Conservation (phyloP, 2,888 invertebrate species). For the Drosophila flavopinicola region DNA sequence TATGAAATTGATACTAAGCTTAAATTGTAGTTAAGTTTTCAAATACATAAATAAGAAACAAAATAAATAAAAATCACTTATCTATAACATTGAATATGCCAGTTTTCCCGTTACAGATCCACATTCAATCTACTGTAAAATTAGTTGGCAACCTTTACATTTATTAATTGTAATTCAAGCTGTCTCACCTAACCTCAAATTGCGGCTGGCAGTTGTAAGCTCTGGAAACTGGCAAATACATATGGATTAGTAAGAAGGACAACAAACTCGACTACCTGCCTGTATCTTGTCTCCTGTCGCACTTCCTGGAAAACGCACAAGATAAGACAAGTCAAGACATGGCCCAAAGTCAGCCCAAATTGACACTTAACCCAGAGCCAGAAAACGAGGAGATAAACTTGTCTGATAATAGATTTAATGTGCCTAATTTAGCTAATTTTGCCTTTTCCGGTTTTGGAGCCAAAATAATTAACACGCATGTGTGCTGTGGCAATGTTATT, state of each 20-base stretch:
- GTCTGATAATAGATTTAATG: slow-evolving; percentile 64
- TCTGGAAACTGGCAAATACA: slow-evolving; percentile 25
- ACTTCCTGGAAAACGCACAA: not conserved
- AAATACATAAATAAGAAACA: too few relatives aligned
- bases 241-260: slow-evolving; percentile 19
- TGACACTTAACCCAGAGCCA: slow-evolving; percentile 51
- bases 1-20: too few relatives aligned
- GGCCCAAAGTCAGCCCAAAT: slow-evolving; percentile 32
- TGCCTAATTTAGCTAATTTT: slow-evolving; percentile 59
- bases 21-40: too few relatives aligned
- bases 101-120: too few relatives aligned
- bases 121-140: too few relatives aligned
- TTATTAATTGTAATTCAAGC: slow-evolving; percentile 14
- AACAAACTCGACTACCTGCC: not conserved
- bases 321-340: too few relatives aligned
- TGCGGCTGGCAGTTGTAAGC: not conserved
- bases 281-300: too few relatives aligned
- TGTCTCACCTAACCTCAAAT: slow-evolving; percentile 6
- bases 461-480: slow-evolving; percentile 62
- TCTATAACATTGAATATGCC: too few relatives aligned
- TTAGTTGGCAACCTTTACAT: not conserved
- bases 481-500: slow-evolving; percentile 44
- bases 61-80: too few relatives aligned
- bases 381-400: slow-evolving; percentile 54
- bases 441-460: slow-evolving; percentile 30